phyloP scores from a whole-genome alignment of 2,888 invertebrate genomes.

The Tachina grossa region DNA sequence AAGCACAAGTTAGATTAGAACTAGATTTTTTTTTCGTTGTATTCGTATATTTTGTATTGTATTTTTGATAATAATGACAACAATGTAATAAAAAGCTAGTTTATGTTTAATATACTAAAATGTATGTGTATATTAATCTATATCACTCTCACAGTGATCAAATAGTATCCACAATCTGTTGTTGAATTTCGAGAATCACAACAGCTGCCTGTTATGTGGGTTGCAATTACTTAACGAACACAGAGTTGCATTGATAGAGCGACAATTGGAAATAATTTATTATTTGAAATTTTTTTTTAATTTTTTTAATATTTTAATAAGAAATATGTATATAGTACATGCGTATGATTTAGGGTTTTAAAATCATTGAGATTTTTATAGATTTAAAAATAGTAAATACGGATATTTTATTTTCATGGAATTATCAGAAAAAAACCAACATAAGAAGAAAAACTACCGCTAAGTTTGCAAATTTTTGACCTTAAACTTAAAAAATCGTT shows the following conservation, averaged over 20 bases:
- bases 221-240: neutral
- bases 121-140: conserved; percentile 38
- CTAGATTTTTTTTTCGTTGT: neutral
- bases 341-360: too few species aligned
- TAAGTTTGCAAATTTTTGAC: too few species aligned
- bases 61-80: conserved; percentile 46
- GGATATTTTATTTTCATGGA: too few species aligned
- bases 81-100: conserved; percentile 36
- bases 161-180: conserved; percentile 34
- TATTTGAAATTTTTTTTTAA: neutral
- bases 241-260: conserved; percentile 39
- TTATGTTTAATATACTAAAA: conserved; percentile 21
- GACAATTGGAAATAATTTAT: neutral
- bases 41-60: conserved; percentile 10
- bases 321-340: too few species aligned
- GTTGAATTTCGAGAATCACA: conserved; percentile 37
- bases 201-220: conserved; percentile 30
- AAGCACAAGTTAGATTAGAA: conserved; percentile 24
- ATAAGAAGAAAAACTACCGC: too few species aligned
- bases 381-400: too few species aligned
- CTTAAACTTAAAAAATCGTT: too few species aligned
- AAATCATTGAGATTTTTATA: too few species aligned
- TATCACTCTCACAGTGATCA: conserved; percentile 46
- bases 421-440: too few species aligned
- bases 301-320: too few species aligned